phyloP scores from a whole-genome alignment of 2,113 vertebrate genomes.

The Chelonoidis abingdonii region DNA sequence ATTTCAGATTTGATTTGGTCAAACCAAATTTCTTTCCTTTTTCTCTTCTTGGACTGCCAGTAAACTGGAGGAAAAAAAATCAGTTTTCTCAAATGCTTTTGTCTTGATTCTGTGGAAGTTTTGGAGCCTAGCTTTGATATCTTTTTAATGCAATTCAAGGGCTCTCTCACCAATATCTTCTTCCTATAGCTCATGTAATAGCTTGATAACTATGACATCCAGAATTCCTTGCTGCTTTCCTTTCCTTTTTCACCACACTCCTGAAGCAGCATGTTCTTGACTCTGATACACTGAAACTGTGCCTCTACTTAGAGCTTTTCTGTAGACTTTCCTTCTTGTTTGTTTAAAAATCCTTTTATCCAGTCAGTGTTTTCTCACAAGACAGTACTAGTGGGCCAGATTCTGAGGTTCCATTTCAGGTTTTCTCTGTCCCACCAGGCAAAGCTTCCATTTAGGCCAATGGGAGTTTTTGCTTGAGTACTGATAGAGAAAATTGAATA shows the following conservation, averaged over 20 bases:
- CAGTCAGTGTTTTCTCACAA: background rate
- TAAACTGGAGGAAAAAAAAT: background rate
- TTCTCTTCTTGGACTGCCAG: too few species aligned
- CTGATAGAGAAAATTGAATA: background rate
- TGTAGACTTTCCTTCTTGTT: background rate
- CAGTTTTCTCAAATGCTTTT: background rate
- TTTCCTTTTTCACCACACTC: background rate
- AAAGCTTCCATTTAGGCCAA: background rate
- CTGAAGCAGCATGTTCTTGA: rapidly evolving
- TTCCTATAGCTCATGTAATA: background rate
- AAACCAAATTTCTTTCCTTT: too few species aligned
- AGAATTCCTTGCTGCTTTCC: background rate
- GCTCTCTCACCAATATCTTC: background rate
- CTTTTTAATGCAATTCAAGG: background rate
- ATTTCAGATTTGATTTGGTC: too few species aligned
- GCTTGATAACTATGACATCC: background rate
- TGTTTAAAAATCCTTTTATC: background rate
- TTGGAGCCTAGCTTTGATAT: background rate
- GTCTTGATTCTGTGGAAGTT: background rate
- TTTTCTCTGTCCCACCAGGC: background rate
- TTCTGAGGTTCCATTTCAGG: background rate
- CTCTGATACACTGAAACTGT: background rate
- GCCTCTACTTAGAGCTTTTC: background rate
- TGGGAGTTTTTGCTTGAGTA: background rate
- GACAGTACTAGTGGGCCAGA: background rate